These are phyloP conservation scores for Ceratoteleas bidentatus DNA, from an alignment of 1,140 invertebrate genomes.

Conservation along the genomic window DNA sequence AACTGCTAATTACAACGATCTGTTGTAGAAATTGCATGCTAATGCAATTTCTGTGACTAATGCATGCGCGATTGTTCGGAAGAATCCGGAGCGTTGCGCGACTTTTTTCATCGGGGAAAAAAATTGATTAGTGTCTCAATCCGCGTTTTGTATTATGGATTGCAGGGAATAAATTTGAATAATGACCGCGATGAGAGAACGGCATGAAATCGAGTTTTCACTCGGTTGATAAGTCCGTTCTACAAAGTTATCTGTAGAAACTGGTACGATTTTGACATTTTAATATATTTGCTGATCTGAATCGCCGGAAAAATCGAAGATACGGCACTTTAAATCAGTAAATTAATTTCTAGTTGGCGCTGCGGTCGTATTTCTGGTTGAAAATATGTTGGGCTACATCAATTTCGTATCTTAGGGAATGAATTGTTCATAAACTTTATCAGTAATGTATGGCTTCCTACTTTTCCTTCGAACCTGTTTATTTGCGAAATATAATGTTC, in stretches of 20 bases:
- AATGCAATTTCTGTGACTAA: too few relatives aligned
- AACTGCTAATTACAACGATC: conserved; percentile 24
- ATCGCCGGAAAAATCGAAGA: neutral
- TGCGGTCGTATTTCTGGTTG: neutral
- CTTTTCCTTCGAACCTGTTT: too few relatives aligned
- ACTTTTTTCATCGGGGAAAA: conserved; percentile 2
- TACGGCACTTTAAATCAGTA: neutral
- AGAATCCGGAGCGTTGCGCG: neutral
- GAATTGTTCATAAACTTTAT: neutral
- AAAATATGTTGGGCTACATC: neutral
- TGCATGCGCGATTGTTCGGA: conserved; percentile 21
- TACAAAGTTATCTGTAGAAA: conserved; percentile 4
- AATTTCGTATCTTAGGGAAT: neutral
- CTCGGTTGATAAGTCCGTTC: conserved; percentile 1
- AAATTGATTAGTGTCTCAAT: neutral
- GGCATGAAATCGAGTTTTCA: conserved; percentile 24
- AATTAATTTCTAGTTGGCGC: neutral
- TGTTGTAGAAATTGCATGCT: conserved; percentile 11
- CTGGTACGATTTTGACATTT: conserved; percentile 9
- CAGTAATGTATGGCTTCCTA: neutral
- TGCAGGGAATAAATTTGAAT: conserved; percentile 13
- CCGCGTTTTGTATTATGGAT: neutral
- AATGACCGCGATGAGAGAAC: conserved; percentile 6
- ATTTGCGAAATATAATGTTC: too few relatives aligned
- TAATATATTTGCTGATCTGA: conserved; percentile 3